Evolutionary conservation across 2,113 vertebrate species (phyloP).

Genomic region (Falco punctatus): DNA sequence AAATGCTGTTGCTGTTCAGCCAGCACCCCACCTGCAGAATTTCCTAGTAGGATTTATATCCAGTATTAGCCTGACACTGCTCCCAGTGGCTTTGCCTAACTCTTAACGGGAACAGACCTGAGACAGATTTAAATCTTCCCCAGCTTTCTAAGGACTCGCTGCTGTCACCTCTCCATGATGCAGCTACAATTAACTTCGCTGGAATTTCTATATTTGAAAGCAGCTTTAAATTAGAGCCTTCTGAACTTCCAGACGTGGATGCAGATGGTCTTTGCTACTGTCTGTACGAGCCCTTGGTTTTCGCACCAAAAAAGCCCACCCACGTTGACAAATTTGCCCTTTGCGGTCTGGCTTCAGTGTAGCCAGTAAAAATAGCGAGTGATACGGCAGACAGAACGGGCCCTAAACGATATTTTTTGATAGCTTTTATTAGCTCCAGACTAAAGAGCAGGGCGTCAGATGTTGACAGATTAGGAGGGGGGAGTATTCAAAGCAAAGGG

Average conservation of each 20-base stretch:
- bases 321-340: conserved; percentile 33
- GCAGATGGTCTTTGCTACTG: conserved; percentile 42
- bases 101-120: neutral
- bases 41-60: neutral
- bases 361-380: conserved; percentile 30
- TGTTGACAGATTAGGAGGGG: conserved; percentile 6
- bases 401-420: conserved; percentile 26
- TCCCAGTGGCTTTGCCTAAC: neutral
- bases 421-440: conserved; percentile 63
- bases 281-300: conserved; percentile 1
- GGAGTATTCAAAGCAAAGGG: neutral
- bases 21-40: neutral
- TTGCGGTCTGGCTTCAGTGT: neutral
- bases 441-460: conserved; percentile 49
- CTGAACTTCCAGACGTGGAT: conserved; percentile 28
- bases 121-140: conserved; percentile 33
- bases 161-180: conserved; percentile 29
- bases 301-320: conserved; percentile 32
- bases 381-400: conserved; percentile 37
- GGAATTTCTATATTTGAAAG: conserved; percentile 66
- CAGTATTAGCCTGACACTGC: neutral
- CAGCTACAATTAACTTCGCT: conserved; percentile 35
- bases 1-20: neutral
- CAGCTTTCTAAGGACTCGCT: neutral
- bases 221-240: conserved; percentile 42